These are phyloP conservation scores for Electrophaes corylata DNA, from an alignment of 2,888 invertebrate species.

Conservation along the genomic window DNA sequence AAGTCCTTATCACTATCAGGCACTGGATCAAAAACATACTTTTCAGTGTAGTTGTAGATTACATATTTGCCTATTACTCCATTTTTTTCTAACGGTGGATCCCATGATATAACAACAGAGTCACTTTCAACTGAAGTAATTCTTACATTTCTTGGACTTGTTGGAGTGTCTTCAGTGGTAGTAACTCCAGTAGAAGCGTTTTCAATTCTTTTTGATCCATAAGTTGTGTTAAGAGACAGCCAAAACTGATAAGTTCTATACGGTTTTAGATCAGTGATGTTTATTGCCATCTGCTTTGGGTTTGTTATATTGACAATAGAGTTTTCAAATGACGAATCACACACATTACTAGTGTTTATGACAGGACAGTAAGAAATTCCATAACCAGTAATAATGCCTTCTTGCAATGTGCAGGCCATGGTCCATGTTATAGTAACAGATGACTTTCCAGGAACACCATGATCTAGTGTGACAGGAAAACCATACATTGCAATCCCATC, in stretches of 20 bases:
- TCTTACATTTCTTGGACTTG: conserved; percentile 84
- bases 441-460: conserved; percentile 68
- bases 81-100: conserved; percentile 88
- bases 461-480: conserved; percentile 67
- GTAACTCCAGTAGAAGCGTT: conserved; percentile 85
- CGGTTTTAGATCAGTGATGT: conserved; percentile 87
- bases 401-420: conserved; percentile 89
- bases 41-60: conserved; percentile 76
- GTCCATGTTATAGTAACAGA: conserved; percentile 87
- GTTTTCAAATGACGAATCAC: conserved; percentile 75
- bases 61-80: conserved; percentile 89
- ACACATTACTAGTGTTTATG: conserved; percentile 78
- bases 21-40: conserved; percentile 53
- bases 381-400: conserved; percentile 89
- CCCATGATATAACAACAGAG: conserved; percentile 87
- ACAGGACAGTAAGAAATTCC: conserved; percentile 90
- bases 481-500: conserved; percentile 82
- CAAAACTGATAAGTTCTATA: conserved; percentile 90
- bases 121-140: conserved; percentile 85
- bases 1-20: conserved; percentile 53
- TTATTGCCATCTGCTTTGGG: conserved; percentile 79
- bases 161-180: conserved; percentile 88
- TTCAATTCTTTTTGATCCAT: conserved; percentile 68
- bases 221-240: conserved; percentile 84
- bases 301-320: conserved; percentile 66